Percentiles rank a stretch among this genome's conserved stretches.
These are phyloP conservation scores for Hyppa rectilinea DNA, from an alignment of 2,888 invertebrate species.

Conservation along the genomic window DNA sequence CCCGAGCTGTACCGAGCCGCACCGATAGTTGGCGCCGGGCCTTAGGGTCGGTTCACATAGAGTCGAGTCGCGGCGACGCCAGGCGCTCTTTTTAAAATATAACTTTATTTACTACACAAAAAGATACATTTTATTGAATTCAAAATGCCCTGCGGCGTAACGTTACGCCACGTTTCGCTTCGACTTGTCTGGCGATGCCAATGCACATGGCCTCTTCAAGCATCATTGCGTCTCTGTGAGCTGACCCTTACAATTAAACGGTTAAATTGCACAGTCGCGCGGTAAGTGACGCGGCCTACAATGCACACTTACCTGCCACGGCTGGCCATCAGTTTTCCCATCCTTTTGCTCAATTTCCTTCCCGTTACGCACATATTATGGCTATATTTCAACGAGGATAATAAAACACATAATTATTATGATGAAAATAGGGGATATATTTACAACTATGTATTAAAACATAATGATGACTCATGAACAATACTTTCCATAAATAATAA, in stretches of 20 bases:
- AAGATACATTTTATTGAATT: too few species aligned
- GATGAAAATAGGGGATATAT: slow-evolving; percentile 90
- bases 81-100: too few species aligned
- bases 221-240: too few species aligned
- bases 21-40: too few species aligned
- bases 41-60: too few species aligned
- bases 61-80: too few species aligned
- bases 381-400: slow-evolving; percentile 12
- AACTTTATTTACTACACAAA: too few species aligned
- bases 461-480: slow-evolving; percentile 89
- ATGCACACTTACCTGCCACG: neutral
- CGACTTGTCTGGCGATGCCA: too few species aligned
- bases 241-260: neutral
- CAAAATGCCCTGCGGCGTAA: too few species aligned
- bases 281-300: neutral
- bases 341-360: slow-evolving; percentile 25
- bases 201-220: too few species aligned
- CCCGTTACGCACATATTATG: neutral
- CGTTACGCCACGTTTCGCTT: too few species aligned
- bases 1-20: too few species aligned
- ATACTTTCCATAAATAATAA: slow-evolving; percentile 84
- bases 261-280: neutral
- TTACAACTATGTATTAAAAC: slow-evolving; percentile 86
- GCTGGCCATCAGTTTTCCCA: neutral
- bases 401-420: slow-evolving; percentile 79